Conservation (phyloP, 64 coral and sea anemone genomes). For the Porites lutea region DNA sequence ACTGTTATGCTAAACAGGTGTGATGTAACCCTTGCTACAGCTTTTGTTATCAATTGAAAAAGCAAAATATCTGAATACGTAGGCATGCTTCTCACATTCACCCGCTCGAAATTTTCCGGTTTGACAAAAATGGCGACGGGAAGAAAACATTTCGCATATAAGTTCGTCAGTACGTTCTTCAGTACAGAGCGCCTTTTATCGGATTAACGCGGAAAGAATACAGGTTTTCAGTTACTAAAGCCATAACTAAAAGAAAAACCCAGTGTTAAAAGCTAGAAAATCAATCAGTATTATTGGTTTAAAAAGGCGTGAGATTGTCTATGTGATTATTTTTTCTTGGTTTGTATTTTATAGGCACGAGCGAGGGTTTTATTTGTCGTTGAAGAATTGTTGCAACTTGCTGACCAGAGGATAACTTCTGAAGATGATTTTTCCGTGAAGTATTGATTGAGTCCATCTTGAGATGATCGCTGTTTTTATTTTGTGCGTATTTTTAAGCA, state of each 20-base stretch:
- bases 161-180: neutral
- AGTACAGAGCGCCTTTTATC: neutral
- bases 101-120: conserved; percentile 7
- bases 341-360: conserved; percentile 9
- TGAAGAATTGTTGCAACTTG: neutral
- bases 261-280: neutral
- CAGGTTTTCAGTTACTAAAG: conserved; percentile 3
- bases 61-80: neutral
- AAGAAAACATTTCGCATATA: neutral
- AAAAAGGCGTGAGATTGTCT: neutral
- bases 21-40: conserved; percentile 23
- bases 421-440: neutral
- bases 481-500: conserved; percentile 2
- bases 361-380: neutral
- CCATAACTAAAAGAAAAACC: neutral
- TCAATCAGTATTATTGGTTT: conserved; percentile 3
- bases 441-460: neutral
- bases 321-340: neutral
- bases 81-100: conserved; percentile 25
- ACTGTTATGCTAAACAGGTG: conserved; percentile 42
- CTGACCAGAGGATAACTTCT: neutral
- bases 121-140: conserved; percentile 6
- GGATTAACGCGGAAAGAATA: neutral
- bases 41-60: conserved; percentile 4
- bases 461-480: neutral